A percentile compares a stretch with the other conserved stretches of the same genome.
Conservation (phyloP, 2,113 vertebrate species). For the Hippopotamus amphibius region DNA sequence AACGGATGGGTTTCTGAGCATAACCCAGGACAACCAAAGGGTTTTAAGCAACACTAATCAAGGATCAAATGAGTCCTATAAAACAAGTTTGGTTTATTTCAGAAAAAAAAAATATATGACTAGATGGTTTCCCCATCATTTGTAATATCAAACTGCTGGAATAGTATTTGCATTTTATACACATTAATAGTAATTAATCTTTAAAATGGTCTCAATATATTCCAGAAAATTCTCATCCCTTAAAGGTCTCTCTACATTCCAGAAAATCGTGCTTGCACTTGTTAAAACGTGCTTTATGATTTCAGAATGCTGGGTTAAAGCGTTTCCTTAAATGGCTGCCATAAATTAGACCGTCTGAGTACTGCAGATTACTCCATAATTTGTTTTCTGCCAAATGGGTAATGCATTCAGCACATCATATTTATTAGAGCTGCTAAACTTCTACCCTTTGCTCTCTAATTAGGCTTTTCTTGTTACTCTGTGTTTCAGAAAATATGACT, state of each 20-base stretch:
- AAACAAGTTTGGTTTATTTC: neutral
- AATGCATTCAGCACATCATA: conserved; percentile 83
- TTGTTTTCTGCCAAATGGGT: conserved; percentile 81
- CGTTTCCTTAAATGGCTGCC: conserved; percentile 78
- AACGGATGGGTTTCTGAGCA: neutral
- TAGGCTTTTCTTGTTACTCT: conserved; percentile 85
- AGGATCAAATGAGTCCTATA: neutral
- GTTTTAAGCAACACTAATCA: neutral
- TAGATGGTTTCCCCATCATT: neutral
- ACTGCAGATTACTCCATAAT: conserved; percentile 78
- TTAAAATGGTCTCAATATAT: conserved; percentile 21
- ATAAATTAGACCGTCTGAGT: conserved; percentile 81
- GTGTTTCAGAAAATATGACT: conserved; percentile 84
- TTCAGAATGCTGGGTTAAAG: conserved; percentile 67
- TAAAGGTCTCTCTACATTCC: conserved; percentile 51
- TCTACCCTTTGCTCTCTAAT: conserved; percentile 85
- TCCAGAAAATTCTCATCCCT: conserved; percentile 32
- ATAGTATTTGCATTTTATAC: neutral
- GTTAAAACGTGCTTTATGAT: conserved; percentile 68
- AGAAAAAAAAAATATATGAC: neutral
- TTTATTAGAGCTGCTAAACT: conserved; percentile 79
- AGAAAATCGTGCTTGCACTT: conserved; percentile 64
- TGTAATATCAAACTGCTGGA: conserved; percentile 11
- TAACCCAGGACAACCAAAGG: neutral
- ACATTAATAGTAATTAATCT: conserved; percentile 15